These are phyloP conservation scores for Mactra quadrangularis DNA, from an alignment of 1,140 invertebrate genomes.

Conservation along the genomic window DNA sequence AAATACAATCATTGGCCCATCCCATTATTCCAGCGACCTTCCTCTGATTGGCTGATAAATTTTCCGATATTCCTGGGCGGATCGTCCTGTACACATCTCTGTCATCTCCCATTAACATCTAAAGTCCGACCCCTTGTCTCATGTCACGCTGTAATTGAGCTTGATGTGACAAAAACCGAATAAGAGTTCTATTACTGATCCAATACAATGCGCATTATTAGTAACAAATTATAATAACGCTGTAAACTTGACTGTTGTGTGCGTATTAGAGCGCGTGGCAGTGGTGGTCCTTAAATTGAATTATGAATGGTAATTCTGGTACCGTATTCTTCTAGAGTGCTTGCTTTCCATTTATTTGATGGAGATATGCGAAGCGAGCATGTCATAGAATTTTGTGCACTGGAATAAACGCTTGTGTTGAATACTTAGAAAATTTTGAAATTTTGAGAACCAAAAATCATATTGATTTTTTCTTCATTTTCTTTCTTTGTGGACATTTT, in stretches of 20 bases:
- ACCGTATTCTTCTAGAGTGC: conserved; percentile 22
- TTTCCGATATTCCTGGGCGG: conserved; percentile 39
- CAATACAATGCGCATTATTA: conserved; percentile 44
- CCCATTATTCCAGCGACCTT: conserved; percentile 16
- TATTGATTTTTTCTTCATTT: too few relatives aligned
- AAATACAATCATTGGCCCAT: neutral
- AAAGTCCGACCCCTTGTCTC: conserved; percentile 51
- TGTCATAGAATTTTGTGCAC: conserved; percentile 23
- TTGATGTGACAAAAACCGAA: conserved; percentile 59
- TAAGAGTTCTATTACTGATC: conserved; percentile 49
- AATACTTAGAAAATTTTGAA: too few relatives aligned
- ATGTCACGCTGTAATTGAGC: conserved; percentile 44
- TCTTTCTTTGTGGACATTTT: too few relatives aligned
- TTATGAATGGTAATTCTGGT: conserved; percentile 57
- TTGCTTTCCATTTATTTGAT: conserved; percentile 37
- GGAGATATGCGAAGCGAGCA: conserved; percentile 9
- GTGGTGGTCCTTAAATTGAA: conserved; percentile 54
- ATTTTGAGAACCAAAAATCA: too few relatives aligned
- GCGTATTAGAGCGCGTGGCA: conserved; percentile 51
- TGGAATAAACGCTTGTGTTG: neutral
- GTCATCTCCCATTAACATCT: conserved; percentile 35
- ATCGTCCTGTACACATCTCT: neutral
- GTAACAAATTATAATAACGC: conserved; percentile 55
- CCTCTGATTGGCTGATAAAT: conserved; percentile 1
- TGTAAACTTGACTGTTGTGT: neutral